These are phyloP conservation scores for Pinctada fucata DNA, from an alignment of 2,888 invertebrate genomes.

Conservation along the genomic window DNA sequence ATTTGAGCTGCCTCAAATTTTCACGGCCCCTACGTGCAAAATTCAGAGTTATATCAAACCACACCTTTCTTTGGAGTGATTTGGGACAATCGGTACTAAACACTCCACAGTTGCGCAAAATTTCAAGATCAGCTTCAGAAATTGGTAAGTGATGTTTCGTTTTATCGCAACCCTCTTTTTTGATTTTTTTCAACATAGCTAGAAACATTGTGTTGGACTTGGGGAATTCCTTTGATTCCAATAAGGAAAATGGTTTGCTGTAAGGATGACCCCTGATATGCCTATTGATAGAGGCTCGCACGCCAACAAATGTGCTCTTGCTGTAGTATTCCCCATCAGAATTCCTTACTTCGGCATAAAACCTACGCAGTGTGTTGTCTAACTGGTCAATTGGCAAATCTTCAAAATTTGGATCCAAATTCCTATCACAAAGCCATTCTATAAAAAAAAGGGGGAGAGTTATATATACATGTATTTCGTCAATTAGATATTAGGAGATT, in stretches of 20 bases:
- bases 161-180: constrained; percentile 20
- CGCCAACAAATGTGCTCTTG: constrained; percentile 25
- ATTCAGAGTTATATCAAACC: no score
- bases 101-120: no score
- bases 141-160: constrained; percentile 18
- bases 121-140: constrained; percentile 18
- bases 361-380: background rate
- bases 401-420: constrained; percentile 23
- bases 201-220: constrained; percentile 19
- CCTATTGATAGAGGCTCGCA: constrained; percentile 20
- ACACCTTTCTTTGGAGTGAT: no score
- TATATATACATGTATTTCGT: no score
- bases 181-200: constrained; percentile 23
- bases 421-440: no score
- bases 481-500: no score
- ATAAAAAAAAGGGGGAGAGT: no score
- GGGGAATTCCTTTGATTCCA: background rate
- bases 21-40: no score
- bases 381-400: constrained; percentile 2
- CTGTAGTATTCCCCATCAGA: constrained; percentile 15
- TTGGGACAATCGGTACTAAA: no score
- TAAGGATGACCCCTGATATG: constrained; percentile 9
- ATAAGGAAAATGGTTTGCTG: constrained; percentile 12
- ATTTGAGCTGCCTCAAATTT: no score
- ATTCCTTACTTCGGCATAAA: constrained; percentile 22